Evolutionary conservation across 2,888 invertebrate species (phyloP).

Genomic region (Pachliopta kotzebuea): DNA sequence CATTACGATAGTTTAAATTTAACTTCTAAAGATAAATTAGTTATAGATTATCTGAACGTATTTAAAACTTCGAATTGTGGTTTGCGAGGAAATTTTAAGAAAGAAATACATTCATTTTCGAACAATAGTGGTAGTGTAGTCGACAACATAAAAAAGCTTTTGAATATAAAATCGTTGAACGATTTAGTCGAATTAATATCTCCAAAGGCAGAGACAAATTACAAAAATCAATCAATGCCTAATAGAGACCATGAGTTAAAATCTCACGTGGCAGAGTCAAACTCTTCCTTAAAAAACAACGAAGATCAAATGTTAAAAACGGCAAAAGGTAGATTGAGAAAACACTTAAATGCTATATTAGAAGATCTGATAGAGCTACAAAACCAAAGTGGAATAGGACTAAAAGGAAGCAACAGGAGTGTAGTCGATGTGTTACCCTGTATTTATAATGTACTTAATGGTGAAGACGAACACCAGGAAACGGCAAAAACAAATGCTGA

Average conservation of each 20-base stretch:
- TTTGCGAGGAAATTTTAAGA: conserved; percentile 38
- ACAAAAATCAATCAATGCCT: conserved; percentile 8
- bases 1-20: conserved; percentile 46
- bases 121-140: conserved; percentile 57
- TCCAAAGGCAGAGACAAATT: conserved; percentile 7
- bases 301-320: conserved; percentile 36
- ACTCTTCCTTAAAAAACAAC: not conserved
- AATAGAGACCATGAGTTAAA: not conserved
- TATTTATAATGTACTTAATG: conserved; percentile 56
- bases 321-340: conserved; percentile 59
- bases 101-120: conserved; percentile 34
- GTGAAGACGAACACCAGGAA: conserved; percentile 33
- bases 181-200: conserved; percentile 54
- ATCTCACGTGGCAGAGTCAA: not conserved
- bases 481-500: conserved; percentile 12
- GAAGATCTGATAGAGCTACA: conserved; percentile 62
- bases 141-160: conserved; percentile 62
- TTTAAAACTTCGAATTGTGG: conserved; percentile 55
- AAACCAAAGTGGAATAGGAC: conserved; percentile 44
- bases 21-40: conserved; percentile 60
- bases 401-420: conserved; percentile 42
- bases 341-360: conserved; percentile 60
- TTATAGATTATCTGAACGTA: conserved; percentile 60
- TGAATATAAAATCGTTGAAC: conserved; percentile 62
- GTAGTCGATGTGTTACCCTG: conserved; percentile 62